A percentile compares a stretch with the other conserved stretches of the same genome.
Evolutionary conservation across 2,113 vertebrate species (phyloP).

Genomic region (Myocastor coypus): DNA sequence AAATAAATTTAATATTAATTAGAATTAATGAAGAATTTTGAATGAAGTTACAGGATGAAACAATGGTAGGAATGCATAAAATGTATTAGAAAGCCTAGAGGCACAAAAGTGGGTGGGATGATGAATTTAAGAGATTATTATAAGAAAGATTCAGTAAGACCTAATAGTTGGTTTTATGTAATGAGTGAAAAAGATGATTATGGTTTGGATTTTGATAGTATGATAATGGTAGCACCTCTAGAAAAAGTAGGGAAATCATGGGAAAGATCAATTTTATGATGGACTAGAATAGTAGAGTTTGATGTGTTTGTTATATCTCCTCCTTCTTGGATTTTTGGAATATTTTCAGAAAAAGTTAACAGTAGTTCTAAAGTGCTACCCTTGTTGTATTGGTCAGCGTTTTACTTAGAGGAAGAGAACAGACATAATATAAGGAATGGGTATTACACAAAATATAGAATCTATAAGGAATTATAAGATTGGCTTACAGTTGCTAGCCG

Average conservation of each 20-base stretch:
- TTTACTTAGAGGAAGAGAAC: no score
- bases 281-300: background rate
- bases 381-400: no score
- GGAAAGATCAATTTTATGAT: constrained; percentile 37
- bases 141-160: constrained; percentile 13
- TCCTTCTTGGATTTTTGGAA: constrained; percentile 57
- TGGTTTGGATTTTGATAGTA: constrained; percentile 6
- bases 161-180: background rate
- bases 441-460: no score
- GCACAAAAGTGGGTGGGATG: background rate
- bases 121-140: background rate
- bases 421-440: no score
- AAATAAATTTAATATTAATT: background rate
- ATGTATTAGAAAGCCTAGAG: constrained; percentile 7
- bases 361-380: background rate
- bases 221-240: background rate
- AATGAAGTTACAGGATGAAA: constrained; percentile 35
- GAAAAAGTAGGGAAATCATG: background rate
- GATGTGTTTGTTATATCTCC: background rate
- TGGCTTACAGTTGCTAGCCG: no score
- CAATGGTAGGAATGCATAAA: background rate
- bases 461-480: no score
- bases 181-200: background rate
- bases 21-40: constrained; percentile 36
- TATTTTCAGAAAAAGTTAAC: constrained; percentile 25